Conservation (phyloP, 2,888 invertebrate genomes). For the Lepidonotus clava region DNA sequence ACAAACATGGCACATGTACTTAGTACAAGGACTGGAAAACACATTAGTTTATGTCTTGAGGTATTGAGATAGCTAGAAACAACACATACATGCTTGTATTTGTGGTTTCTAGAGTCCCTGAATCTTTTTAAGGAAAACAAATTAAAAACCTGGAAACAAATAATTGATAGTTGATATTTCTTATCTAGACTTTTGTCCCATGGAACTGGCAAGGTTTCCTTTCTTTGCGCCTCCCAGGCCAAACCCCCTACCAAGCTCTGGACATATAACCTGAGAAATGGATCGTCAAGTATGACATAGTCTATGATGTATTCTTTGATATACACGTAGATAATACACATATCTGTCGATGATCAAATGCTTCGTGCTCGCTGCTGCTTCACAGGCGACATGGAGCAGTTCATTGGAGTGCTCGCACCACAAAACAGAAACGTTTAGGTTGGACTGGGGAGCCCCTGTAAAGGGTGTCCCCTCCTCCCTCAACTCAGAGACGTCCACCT, state of each 20-base stretch:
- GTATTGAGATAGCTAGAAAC: neutral
- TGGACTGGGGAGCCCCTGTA: neutral
- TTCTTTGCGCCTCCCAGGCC: neutral
- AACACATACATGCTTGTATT: neutral
- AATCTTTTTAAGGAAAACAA: neutral
- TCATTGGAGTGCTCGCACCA: too few species aligned
- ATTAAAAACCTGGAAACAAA: neutral
- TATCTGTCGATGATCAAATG: conserved; percentile 14
- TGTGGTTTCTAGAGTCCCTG: neutral
- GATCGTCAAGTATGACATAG: conserved; percentile 46
- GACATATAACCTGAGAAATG: conserved; percentile 38
- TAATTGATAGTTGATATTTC: neutral
- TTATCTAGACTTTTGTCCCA: neutral
- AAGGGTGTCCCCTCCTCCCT: too few species aligned
- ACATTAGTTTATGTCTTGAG: neutral
- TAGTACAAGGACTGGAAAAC: neutral
- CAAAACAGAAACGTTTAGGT: neutral
- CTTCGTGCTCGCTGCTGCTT: neutral
- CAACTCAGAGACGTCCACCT: too few species aligned
- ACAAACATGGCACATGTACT: neutral
- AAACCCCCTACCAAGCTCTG: neutral
- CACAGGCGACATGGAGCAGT: too few species aligned
- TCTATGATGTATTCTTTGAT: conserved; percentile 30
- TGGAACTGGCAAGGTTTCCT: neutral
- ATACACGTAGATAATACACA: conserved; percentile 41